phyloP scores from a whole-genome alignment of 1,140 invertebrate genomes.

The Pseudomyrmex sp. region DNA sequence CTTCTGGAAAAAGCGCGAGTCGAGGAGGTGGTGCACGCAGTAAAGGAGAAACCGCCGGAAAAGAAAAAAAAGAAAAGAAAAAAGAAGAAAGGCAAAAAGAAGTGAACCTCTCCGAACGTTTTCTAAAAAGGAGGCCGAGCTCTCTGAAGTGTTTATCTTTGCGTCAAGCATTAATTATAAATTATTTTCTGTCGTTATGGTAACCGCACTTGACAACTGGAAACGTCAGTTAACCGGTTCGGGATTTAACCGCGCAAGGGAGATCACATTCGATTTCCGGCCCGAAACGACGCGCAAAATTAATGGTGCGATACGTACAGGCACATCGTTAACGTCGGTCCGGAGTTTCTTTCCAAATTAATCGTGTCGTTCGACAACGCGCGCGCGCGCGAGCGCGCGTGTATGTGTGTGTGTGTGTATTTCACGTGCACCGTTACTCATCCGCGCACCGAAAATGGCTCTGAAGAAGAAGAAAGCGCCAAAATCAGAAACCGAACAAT shows the following conservation, averaged over 20 bases:
- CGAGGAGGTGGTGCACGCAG: background rate
- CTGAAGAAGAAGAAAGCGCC: constrained; percentile 22
- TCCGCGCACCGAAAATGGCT: constrained; percentile 19
- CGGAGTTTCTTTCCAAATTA: constrained; percentile 59
- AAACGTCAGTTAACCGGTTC: constrained; percentile 26
- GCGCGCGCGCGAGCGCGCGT: too few relatives aligned
- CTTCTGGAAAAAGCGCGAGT: constrained; percentile 9
- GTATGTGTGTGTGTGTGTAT: too few relatives aligned
- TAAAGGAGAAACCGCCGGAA: constrained; percentile 9
- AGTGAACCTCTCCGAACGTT: constrained; percentile 8
- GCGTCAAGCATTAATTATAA: background rate
- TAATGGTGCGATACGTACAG: constrained; percentile 65
- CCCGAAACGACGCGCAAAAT: constrained; percentile 62
- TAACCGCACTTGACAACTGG: constrained; percentile 27
- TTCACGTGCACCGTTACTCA: background rate
- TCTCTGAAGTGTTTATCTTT: background rate
- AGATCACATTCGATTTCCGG: constrained; percentile 36
- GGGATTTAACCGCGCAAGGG: background rate
- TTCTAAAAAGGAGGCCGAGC: background rate
- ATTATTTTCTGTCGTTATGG: constrained; percentile 44
- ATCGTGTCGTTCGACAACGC: constrained; percentile 11
- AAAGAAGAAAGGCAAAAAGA: constrained; percentile 35
- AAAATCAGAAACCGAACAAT: constrained; percentile 63
- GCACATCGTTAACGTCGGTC: constrained; percentile 12
- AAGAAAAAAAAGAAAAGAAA: constrained; percentile 31